A percentile compares a stretch with the other conserved stretches of the same genome.
Conservation (phyloP, 2,113 vertebrate genomes). For the Phainopepla nitens region DNA sequence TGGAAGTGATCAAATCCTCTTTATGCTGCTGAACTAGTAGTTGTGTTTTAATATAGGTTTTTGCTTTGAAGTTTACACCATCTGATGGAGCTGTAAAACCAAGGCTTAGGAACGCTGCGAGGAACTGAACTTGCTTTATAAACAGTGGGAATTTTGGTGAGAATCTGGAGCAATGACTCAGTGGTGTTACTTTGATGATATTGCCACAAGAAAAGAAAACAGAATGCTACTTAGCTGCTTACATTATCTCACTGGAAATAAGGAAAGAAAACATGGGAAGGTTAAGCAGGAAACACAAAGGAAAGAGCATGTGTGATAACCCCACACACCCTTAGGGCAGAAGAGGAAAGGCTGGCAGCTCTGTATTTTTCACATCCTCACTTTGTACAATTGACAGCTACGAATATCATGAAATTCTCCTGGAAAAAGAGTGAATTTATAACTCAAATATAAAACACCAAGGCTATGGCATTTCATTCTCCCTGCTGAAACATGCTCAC, state of each 20-base stretch:
- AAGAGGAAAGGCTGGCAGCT: background rate
- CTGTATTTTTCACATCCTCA: background rate
- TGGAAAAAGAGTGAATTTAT: background rate
- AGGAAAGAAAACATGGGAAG: background rate
- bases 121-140: background rate
- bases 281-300: background rate
- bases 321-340: background rate
- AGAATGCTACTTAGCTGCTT: background rate
- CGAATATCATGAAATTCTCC: background rate
- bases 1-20: background rate
- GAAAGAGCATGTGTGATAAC: background rate
- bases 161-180: background rate
- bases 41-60: background rate
- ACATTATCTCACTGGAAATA: background rate
- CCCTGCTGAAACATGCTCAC: background rate
- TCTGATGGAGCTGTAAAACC: background rate
- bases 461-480: background rate
- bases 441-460: background rate
- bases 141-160: background rate
- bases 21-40: background rate
- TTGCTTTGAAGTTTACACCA: background rate
- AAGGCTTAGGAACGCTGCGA: background rate
- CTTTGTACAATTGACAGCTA: background rate
- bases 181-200: background rate
- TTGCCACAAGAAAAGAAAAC: background rate